Evolutionary conservation across 1,140 invertebrate species (phyloP).

Genomic region (Listronotus bonariensis): DNA sequence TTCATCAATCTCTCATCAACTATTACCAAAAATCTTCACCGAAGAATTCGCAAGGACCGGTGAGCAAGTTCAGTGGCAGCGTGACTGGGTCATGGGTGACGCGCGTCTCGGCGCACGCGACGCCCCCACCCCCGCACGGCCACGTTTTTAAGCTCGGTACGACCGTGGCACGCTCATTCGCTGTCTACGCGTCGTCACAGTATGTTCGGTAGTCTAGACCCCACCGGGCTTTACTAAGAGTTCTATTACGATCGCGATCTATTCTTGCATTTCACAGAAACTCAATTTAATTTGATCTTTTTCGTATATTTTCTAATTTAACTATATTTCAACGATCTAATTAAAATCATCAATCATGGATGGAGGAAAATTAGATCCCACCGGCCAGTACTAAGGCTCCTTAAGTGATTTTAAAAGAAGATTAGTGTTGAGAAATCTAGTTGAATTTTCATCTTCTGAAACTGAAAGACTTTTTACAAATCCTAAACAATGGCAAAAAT

Average conservation of each 20-base stretch:
- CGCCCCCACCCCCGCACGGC: constrained; percentile 43
- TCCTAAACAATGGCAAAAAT: constrained; percentile 38
- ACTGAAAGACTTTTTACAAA: constrained; percentile 6
- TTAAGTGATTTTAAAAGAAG: constrained; percentile 1
- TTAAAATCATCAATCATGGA: constrained; percentile 43
- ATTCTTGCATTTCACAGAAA: constrained; percentile 15
- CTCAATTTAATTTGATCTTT: constrained; percentile 9
- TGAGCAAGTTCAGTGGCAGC: constrained; percentile 50
- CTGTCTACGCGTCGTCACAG: constrained; percentile 39
- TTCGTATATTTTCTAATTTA: background rate
- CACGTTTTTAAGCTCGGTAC: constrained; percentile 33
- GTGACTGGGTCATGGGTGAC: constrained; percentile 55
- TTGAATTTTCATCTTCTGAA: constrained; percentile 9
- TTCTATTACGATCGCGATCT: constrained; percentile 29
- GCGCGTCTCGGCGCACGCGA: constrained; percentile 45
- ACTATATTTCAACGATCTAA: background rate
- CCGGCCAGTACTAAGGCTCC: constrained; percentile 49
- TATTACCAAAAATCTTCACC: constrained; percentile 28
- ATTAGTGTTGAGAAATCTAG: background rate
- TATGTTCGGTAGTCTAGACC: constrained; percentile 50
- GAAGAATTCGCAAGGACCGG: constrained; percentile 2
- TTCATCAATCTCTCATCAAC: constrained; percentile 29
- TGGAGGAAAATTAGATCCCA: constrained; percentile 54
- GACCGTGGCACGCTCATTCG: constrained; percentile 31
- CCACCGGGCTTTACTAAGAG: constrained; percentile 48